phyloP scores from a whole-genome alignment of 2,113 vertebrate genomes.

The Platichthys flesus region DNA sequence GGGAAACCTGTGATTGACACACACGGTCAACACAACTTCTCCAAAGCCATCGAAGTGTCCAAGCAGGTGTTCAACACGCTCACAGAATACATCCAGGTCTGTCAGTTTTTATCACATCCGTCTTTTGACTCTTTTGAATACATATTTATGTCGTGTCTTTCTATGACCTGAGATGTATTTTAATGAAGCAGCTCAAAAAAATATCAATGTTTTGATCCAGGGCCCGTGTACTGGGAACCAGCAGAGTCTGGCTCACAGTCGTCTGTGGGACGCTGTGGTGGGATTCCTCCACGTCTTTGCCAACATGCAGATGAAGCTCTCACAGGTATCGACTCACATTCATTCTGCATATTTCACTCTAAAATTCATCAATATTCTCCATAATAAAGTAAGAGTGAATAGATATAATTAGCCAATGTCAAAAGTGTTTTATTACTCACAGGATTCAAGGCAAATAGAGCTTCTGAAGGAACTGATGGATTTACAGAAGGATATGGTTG shows the following conservation, averaged over 20 bases:
- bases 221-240: slow-evolving; percentile 96
- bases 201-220: slow-evolving; percentile 69
- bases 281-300: slow-evolving; percentile 97
- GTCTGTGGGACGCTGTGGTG: slow-evolving; percentile 95
- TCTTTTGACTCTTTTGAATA: not conserved
- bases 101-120: slow-evolving; percentile 11
- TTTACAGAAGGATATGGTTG: slow-evolving; percentile 97
- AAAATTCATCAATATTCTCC: not conserved
- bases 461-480: slow-evolving; percentile 95
- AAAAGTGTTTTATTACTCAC: slow-evolving; percentile 35
- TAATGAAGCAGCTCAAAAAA: not conserved
- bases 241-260: slow-evolving; percentile 94
- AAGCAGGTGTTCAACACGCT: slow-evolving; percentile 98
- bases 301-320: slow-evolving; percentile 98
- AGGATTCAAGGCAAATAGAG: slow-evolving; percentile 96
- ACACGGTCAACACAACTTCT: slow-evolving; percentile 93
- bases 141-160: not conserved
- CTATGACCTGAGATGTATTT: not conserved
- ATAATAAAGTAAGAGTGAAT: not conserved
- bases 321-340: slow-evolving; percentile 84
- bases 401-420: not conserved
- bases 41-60: slow-evolving; percentile 93
- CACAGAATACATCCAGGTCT: slow-evolving; percentile 97
- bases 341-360: not conserved
- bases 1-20: slow-evolving; percentile 93